Conservation (phyloP, 2,113 vertebrate genomes). For the Vicugna pacos region DNA sequence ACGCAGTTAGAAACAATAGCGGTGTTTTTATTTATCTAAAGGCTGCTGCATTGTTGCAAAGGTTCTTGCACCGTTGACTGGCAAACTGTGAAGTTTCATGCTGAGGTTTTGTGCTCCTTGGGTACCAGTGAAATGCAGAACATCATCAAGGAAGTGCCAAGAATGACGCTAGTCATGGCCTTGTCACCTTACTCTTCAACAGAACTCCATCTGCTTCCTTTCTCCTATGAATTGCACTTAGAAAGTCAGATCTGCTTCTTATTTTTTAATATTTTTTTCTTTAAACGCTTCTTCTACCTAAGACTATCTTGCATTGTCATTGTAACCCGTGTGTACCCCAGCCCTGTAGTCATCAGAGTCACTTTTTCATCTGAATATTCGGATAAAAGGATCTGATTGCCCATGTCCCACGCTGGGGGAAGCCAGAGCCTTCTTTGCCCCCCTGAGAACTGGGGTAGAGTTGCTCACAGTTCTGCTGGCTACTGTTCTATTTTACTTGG, state of each 20-base stretch:
- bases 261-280: background rate
- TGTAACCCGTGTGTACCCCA: background rate
- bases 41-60: background rate
- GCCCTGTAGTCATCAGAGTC: background rate
- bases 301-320: background rate
- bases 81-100: conserved; percentile 49
- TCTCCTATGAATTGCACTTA: background rate
- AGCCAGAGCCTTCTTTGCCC: background rate
- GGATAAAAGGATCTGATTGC: background rate
- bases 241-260: background rate
- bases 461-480: background rate
- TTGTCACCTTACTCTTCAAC: background rate
- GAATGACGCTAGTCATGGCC: background rate
- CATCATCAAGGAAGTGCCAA: background rate
- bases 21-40: conserved; percentile 43
- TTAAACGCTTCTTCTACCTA: background rate
- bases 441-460: background rate
- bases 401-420: background rate
- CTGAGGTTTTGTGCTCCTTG: conserved; percentile 46
- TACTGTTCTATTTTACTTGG: background rate
- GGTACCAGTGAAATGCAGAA: conserved; percentile 30
- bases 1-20: background rate
- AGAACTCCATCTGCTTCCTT: background rate
- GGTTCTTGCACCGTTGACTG: background rate
- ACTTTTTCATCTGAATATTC: background rate